A percentile compares a stretch with the other conserved stretches of the same genome.
Evolutionary conservation across 1,140 invertebrate species (phyloP).

Genomic region (Drosophila elegans): DNA sequence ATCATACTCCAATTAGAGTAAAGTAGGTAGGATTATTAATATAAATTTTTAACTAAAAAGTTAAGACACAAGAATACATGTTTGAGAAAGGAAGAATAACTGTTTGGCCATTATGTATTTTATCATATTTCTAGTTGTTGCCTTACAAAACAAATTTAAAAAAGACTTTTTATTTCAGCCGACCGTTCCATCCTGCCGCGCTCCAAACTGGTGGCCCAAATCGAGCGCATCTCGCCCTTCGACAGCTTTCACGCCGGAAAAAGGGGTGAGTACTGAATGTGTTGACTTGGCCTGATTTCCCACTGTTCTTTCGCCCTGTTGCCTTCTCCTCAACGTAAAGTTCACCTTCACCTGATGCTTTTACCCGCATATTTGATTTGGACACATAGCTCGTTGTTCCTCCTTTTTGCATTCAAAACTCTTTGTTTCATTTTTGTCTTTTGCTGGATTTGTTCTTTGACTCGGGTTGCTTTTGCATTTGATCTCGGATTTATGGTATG

Average conservation of each 20-base stretch:
- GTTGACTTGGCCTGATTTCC: slow-evolving; percentile 28
- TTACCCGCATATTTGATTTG: slow-evolving; percentile 35
- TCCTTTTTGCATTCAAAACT: neutral
- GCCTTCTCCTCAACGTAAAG: slow-evolving; percentile 4
- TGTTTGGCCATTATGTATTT: too few species aligned
- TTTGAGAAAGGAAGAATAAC: too few species aligned
- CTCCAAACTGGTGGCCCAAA: slow-evolving; percentile 92
- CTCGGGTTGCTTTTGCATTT: slow-evolving; percentile 41
- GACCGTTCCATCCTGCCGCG: slow-evolving; percentile 92
- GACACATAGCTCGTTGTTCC: slow-evolving; percentile 1
- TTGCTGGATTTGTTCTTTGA: slow-evolving; percentile 16
- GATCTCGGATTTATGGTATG: slow-evolving; percentile 53
- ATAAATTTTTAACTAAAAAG: too few species aligned
- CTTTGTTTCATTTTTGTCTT: slow-evolving; percentile 12
- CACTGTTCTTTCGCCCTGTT: neutral
- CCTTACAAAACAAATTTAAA: too few species aligned
- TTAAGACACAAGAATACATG: too few species aligned
- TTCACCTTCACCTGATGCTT: slow-evolving; percentile 30
- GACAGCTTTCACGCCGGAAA: slow-evolving; percentile 97
- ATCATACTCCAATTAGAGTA: too few species aligned
- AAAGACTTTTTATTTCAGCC: slow-evolving; percentile 57
- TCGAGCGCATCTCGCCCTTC: slow-evolving; percentile 94
- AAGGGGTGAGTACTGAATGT: slow-evolving; percentile 88
- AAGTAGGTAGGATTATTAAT: too few species aligned
- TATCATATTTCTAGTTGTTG: too few species aligned